phyloP scores from a whole-genome alignment of 2,888 invertebrate genomes.

The Drosophila putrida region DNA sequence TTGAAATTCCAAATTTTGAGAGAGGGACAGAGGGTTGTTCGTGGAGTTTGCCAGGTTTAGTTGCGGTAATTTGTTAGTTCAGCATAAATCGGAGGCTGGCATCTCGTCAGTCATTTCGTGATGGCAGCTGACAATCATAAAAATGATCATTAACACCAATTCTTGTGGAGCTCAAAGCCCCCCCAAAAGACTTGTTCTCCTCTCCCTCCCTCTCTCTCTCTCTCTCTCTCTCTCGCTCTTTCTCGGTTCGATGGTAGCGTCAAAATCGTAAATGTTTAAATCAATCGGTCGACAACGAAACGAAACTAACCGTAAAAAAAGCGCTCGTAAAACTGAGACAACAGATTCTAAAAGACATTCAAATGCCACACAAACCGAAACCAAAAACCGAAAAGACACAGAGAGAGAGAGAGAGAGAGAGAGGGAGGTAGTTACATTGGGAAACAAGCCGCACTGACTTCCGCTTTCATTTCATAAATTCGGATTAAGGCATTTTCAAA shows the following conservation, averaged over 20 bases:
- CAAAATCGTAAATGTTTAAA: constrained; percentile 50
- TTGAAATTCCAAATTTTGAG: constrained; percentile 20
- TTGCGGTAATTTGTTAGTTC: constrained; percentile 45
- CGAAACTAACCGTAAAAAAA: constrained; percentile 62
- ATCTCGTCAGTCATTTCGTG: constrained; percentile 40
- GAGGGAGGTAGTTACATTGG: constrained; percentile 52
- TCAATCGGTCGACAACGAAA: constrained; percentile 62
- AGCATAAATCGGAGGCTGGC: constrained; percentile 27
- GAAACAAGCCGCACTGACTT: constrained; percentile 79
- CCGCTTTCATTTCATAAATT: constrained; percentile 80
- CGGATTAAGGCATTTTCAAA: constrained; percentile 80
- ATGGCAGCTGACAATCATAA: constrained; percentile 47
- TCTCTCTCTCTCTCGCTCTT: not conserved
- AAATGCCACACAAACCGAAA: constrained; percentile 71
- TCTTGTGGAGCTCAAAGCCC: constrained; percentile 16
- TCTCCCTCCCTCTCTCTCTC: not conserved
- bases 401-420: not conserved
- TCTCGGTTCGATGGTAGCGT: constrained; percentile 5
- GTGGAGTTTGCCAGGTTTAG: constrained; percentile 9
- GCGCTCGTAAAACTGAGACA: constrained; percentile 62
- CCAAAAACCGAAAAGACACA: constrained; percentile 17
- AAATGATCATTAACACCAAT: constrained; percentile 58
- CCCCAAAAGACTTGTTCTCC: not conserved
- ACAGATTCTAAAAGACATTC: constrained; percentile 42
- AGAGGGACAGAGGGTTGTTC: constrained; percentile 10